Conservation (phyloP, 2,113 vertebrate genomes). For the Hippocampus comes region DNA sequence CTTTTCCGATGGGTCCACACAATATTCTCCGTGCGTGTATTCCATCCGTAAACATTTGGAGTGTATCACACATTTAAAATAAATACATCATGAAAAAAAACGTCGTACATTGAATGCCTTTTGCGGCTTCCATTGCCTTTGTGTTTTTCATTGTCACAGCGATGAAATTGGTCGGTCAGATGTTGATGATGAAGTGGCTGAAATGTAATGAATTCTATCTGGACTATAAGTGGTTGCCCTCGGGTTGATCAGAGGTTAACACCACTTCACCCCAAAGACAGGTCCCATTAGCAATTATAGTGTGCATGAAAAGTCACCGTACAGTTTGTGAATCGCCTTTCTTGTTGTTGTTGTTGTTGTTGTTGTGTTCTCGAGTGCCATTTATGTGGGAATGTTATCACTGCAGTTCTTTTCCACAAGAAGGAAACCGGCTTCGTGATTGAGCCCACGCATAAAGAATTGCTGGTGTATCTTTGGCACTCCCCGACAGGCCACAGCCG, state of each 20-base stretch:
- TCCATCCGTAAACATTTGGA: conserved; percentile 3
- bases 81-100: conserved; percentile 2
- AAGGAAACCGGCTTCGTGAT: conserved; percentile 21
- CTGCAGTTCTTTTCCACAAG: conserved; percentile 18
- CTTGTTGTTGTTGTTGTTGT: conserved; percentile 21
- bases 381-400: conserved; percentile 13
- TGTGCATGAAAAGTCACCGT: conserved; percentile 57
- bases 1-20: neutral
- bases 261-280: conserved; percentile 66
- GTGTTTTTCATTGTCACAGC: conserved; percentile 57
- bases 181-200: conserved; percentile 64
- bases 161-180: conserved; percentile 69
- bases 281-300: conserved; percentile 71
- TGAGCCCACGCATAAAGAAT: conserved; percentile 39
- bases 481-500: conserved; percentile 49
- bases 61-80: conserved; percentile 4
- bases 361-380: conserved; percentile 7
- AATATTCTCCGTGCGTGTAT: neutral
- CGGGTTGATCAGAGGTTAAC: conserved; percentile 70
- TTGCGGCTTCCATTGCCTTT: conserved; percentile 9
- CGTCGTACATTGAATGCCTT: neutral
- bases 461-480: conserved; percentile 48
- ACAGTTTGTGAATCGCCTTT: conserved; percentile 32
- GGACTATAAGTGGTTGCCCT: conserved; percentile 63
- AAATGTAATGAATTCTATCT: conserved; percentile 69